A percentile compares a stretch with the other conserved stretches of the same genome.
Conservation (phyloP, 1,140 invertebrate genomes). For the Caenorhabditis brenneri region DNA sequence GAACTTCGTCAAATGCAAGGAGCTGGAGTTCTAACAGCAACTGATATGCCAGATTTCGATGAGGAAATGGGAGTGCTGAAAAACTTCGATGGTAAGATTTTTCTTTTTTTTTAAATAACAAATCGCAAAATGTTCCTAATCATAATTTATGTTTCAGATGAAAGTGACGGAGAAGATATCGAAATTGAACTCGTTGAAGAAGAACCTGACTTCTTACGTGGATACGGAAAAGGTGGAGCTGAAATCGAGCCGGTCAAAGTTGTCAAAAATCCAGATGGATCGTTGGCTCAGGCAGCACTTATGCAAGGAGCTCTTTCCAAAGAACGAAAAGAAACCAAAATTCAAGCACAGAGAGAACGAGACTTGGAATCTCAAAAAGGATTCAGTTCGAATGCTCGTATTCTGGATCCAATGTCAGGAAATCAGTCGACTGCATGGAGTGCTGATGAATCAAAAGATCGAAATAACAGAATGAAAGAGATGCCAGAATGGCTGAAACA, state of each 20-base stretch:
- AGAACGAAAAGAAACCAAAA: conserved; percentile 80
- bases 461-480: conserved; percentile 74
- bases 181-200: conserved; percentile 99
- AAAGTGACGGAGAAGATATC: conserved; percentile 85
- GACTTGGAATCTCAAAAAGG: conserved; percentile 79
- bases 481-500: conserved; percentile 99
- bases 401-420: conserved; percentile 81
- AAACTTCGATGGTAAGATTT: conserved; percentile 72
- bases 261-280: conserved; percentile 98
- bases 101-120: neutral
- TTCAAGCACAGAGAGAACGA: conserved; percentile 71
- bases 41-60: conserved; percentile 74
- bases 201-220: conserved; percentile 91
- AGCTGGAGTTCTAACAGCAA: conserved; percentile 72
- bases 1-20: conserved; percentile 75
- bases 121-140: neutral
- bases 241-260: conserved; percentile 94
- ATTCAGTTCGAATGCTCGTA: conserved; percentile 84
- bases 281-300: conserved; percentile 94
- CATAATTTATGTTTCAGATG: conserved; percentile 76
- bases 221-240: conserved; percentile 75
- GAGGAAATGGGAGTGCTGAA: conserved; percentile 74
- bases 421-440: conserved; percentile 37
- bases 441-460: conserved; percentile 61
- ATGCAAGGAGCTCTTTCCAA: conserved; percentile 98